Evolutionary conservation across 1,140 invertebrate species (phyloP), one percentile per base, ranked within the genome.

Genomic region (Bombus difficillimus): DNA sequence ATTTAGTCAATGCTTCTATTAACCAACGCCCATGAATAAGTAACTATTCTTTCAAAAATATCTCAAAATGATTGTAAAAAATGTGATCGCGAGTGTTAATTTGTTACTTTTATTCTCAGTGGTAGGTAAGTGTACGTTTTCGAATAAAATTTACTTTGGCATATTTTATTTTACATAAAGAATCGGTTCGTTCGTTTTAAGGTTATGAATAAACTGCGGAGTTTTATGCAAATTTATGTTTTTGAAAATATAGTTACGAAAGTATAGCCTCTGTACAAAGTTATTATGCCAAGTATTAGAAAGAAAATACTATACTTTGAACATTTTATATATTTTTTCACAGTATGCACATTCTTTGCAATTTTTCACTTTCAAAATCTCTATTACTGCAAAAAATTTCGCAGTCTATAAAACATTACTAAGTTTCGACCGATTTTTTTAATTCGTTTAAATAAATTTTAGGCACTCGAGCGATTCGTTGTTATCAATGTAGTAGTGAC

Each of bases 401-500:
- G 47, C 18, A 53, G 47, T 53, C 47, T 53, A 85, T 80, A 6
- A 39, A 53, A 18, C 4, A 8, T 4, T 47, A 6, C 59, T 25
- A 13, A n/a, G 0, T 28, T 57, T 57, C 5, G 12, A 13, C 28
- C 2, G 28, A 47, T 2, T 37, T 22, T 22, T 59, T 34, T 15
- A 72, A 0, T 64, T 41, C 1, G 10, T 64, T 43, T 12, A 43
- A 66, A 64, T 62, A 32, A 66, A 47, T 85, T 85, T 57, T 57
- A 89, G 88, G 59, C 37, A 89, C 66, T 88, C 92, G 96, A 68
- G 96, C 96, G 78, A 97, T 98, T 82, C 96, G 97, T 90, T 99
- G 98, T 93, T 99, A 98, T 92, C 98, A 99, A 92, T 99, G 98
- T 93, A 97, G 98, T 64, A 98, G 97, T 41, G 97, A 97, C 73